These are phyloP conservation scores for Brachyptera risi DNA, from an alignment of 2,888 invertebrate genomes.

Conservation along the genomic window DNA sequence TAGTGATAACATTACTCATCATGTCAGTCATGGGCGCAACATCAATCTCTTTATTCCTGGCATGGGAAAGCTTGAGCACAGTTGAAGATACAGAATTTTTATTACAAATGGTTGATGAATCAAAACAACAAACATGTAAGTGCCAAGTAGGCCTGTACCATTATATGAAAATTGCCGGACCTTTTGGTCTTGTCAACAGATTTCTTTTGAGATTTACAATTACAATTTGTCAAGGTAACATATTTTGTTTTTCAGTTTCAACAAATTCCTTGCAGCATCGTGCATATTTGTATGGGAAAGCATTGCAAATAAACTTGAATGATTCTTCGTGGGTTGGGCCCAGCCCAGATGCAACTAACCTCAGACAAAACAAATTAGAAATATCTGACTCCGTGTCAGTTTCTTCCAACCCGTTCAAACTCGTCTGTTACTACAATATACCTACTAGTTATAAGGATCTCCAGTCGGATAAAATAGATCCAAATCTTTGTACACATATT, in stretches of 20 bases:
- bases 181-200: too few relatives aligned
- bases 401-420: background rate
- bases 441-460: constrained; percentile 41
- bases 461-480: constrained; percentile 57
- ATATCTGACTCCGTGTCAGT: too few relatives aligned
- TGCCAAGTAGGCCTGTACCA: too few relatives aligned
- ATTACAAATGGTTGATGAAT: background rate
- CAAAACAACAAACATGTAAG: background rate
- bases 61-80: background rate
- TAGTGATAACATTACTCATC: background rate
- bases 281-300: background rate
- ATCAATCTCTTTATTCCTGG: background rate
- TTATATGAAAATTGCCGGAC: too few relatives aligned
- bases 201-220: too few relatives aligned
- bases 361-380: too few relatives aligned
- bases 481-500: constrained; percentile 76
- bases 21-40: background rate
- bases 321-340: too few relatives aligned
- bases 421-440: constrained; percentile 4
- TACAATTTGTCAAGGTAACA: background rate
- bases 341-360: too few relatives aligned
- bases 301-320: background rate
- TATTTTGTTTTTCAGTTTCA: background rate
- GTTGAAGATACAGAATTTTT: background rate
- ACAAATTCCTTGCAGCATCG: background rate